Conservation (phyloP, 2,888 invertebrate species). For the Cecidostiba fungosa region DNA sequence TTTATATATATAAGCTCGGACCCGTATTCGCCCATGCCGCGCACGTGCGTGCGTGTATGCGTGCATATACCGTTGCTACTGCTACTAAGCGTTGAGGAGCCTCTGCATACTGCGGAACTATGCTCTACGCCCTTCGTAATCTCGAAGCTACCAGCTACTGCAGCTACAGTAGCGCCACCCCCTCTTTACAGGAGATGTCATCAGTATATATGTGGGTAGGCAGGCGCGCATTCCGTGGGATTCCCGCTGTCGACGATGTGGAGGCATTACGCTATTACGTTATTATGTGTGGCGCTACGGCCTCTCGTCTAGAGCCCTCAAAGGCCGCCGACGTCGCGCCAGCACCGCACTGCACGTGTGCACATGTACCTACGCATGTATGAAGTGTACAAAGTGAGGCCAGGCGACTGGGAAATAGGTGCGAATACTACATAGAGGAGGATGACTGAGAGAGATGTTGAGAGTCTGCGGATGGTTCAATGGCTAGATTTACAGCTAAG, state of each 20-base stretch:
- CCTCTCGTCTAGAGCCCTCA: conserved; percentile 2
- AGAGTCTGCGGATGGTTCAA: neutral
- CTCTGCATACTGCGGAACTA: neutral
- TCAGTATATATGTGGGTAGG: neutral
- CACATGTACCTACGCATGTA: neutral
- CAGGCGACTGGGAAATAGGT: neutral
- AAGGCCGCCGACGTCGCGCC: neutral
- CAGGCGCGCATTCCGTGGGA: conserved; percentile 9
- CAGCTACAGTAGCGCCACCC: neutral
- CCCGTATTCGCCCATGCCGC: neutral
- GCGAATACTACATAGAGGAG: neutral
- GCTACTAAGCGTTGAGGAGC: neutral
- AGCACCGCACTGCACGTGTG: neutral
- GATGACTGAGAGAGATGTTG: neutral
- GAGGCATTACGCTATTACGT: conserved; percentile 15
- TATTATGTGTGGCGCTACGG: neutral
- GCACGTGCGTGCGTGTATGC: conserved; percentile 26
- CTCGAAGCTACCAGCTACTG: neutral
- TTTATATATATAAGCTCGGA: neutral
- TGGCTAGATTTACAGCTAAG: neutral
- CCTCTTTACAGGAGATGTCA: conserved; percentile 20
- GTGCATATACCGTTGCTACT: neutral
- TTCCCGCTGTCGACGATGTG: neutral
- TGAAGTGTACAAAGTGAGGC: neutral
- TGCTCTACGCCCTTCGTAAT: neutral